These are phyloP conservation scores for Aegotheles bennettii DNA, from an alignment of 2,113 vertebrate species.

Conservation along the genomic window DNA sequence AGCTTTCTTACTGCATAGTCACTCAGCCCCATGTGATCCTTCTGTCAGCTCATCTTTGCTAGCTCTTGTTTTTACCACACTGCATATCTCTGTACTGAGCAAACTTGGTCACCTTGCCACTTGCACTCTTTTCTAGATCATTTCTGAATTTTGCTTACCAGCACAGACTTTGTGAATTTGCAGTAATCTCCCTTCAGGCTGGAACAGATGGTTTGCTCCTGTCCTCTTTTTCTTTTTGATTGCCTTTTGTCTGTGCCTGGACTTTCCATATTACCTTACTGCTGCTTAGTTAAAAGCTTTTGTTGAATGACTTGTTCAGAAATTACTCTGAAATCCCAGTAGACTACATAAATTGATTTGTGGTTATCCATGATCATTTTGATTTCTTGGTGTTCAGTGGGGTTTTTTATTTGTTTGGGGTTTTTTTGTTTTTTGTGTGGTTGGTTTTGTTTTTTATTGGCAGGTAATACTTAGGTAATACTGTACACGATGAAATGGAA, in stretches of 20 bases:
- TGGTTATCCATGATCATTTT: background rate
- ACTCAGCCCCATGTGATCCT: background rate
- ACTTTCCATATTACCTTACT: background rate
- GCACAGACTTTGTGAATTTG: background rate
- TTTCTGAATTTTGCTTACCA: background rate
- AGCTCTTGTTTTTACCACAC: background rate
- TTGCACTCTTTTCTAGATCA: background rate
- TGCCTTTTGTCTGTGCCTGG: background rate
- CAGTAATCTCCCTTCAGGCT: background rate
- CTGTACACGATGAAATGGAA: background rate
- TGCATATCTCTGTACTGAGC: background rate
- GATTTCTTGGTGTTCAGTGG: background rate
- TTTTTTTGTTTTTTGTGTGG: no score
- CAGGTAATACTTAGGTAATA: fast-evolving
- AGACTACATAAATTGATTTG: background rate
- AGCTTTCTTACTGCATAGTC: background rate
- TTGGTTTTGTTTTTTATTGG: no score
- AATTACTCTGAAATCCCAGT: background rate
- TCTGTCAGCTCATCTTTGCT: background rate
- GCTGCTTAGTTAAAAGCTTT: background rate
- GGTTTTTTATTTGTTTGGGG: background rate
- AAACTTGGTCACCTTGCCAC: background rate
- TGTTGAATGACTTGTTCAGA: background rate
- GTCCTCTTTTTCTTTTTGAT: background rate
- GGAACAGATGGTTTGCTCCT: background rate